Conservation (phyloP, 1,140 invertebrate genomes). For the Micrasema longulum region DNA sequence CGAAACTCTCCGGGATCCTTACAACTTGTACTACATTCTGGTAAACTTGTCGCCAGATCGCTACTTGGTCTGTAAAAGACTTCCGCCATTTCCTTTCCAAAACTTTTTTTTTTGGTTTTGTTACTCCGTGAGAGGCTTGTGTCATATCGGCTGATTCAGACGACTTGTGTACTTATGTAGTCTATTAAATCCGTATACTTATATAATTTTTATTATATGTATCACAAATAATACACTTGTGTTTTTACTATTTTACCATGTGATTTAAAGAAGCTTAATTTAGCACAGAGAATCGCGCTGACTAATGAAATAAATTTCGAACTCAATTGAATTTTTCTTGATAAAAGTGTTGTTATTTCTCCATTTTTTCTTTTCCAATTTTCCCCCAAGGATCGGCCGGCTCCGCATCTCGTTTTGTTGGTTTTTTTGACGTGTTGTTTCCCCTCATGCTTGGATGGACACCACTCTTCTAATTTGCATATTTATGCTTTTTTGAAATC, state of each 20-base stretch:
- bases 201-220: no score
- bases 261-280: no score
- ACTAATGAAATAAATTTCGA: no score
- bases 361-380: constrained; percentile 7
- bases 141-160: constrained; percentile 8
- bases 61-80: constrained; percentile 6
- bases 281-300: no score
- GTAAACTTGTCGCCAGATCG: constrained; percentile 16
- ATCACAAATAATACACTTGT: no score
- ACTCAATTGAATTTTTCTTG: not conserved
- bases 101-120: constrained; percentile 7
- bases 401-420: constrained; percentile 20
- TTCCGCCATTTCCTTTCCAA: not conserved
- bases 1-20: not conserved
- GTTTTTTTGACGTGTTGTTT: constrained; percentile 37
- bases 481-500: constrained; percentile 51
- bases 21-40: not conserved
- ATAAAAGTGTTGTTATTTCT: constrained; percentile 11
- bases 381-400: constrained; percentile 21
- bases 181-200: no score
- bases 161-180: not conserved
- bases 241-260: no score
- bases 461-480: constrained; percentile 49
- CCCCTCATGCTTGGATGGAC: constrained; percentile 42
- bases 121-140: not conserved